Evolutionary conservation across 2,113 vertebrate species (phyloP).

Genomic region (Pituophis catenifer): DNA sequence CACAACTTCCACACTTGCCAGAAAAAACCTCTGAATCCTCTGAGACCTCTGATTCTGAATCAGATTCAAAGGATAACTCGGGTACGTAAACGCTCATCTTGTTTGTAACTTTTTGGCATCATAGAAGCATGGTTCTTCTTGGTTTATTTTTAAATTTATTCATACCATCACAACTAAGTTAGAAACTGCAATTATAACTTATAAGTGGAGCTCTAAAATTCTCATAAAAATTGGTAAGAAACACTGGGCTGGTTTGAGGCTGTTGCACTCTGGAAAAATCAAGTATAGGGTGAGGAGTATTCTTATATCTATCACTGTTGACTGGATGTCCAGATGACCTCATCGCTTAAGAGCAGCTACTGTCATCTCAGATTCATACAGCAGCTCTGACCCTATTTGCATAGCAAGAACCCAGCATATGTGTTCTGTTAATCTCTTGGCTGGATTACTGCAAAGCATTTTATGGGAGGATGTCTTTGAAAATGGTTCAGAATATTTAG

Average conservation of each 20-base stretch:
- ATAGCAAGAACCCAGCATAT: not conserved
- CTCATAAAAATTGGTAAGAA: not conserved
- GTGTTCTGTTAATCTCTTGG: not conserved
- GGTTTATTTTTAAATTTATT: not conserved
- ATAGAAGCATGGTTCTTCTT: not conserved
- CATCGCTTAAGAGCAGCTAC: not conserved
- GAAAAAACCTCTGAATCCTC: slow-evolving; percentile 96
- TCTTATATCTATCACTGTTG: not conserved
- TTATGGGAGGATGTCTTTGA: not conserved
- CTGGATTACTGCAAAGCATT: not conserved
- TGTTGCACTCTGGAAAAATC: not conserved
- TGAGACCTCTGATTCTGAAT: slow-evolving; percentile 95
- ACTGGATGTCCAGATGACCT: not conserved
- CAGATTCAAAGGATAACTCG: slow-evolving; percentile 97
- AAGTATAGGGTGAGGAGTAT: not conserved
- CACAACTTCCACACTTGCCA: slow-evolving; percentile 91
- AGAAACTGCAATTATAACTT: not conserved
- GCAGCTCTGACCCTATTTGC: not conserved
- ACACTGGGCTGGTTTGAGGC: not conserved
- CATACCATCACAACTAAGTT: not conserved
- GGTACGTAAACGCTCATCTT: slow-evolving; percentile 72
- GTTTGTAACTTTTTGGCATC: not conserved
- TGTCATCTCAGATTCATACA: not conserved
- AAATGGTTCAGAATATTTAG: not conserved
- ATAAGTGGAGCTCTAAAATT: slow-evolving; percentile 5